phyloP scores from a whole-genome alignment of 2,113 vertebrate genomes.

The Austrofundulus limnaeus region DNA sequence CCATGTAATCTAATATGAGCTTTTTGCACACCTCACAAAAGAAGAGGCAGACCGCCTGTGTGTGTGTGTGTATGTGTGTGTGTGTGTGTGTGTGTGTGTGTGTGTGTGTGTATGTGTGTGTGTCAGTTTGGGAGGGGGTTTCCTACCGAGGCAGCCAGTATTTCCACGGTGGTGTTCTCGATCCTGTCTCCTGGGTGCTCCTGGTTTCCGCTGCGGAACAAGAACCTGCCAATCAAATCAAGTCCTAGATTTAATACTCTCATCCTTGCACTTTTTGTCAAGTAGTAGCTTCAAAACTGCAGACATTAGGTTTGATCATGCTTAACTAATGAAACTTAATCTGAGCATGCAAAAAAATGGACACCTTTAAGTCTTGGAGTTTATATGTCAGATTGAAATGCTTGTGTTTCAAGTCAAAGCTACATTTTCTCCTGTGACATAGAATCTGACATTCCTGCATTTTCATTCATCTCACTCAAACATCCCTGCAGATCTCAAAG shows the following conservation, averaged over 20 bases:
- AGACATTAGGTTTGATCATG: neutral
- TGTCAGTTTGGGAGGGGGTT: neutral
- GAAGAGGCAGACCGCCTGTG: conserved; percentile 11
- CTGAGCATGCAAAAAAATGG: neutral
- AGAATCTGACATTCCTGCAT: conserved; percentile 2
- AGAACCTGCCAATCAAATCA: conserved; percentile 82
- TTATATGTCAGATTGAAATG: neutral
- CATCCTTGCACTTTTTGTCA: neutral
- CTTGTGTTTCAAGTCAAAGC: conserved; percentile 6
- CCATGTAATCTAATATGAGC: conserved; percentile 48
- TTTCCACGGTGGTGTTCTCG: conserved; percentile 92
- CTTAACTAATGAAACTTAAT: neutral
- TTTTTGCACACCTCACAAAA: conserved; percentile 42
- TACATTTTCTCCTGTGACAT: conserved; percentile 6
- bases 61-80: neutral
- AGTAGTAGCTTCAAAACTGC: neutral
- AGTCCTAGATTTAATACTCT: conserved; percentile 23
- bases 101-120: neutral
- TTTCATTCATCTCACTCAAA: neutral
- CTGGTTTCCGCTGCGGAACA: conserved; percentile 96
- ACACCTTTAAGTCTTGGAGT: neutral
- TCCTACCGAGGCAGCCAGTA: conserved; percentile 89
- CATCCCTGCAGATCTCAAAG: neutral
- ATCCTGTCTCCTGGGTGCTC: conserved; percentile 96
- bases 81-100: neutral